Evolutionary conservation across 1,140 invertebrate genomes (phyloP).

Genomic region (Metopolophium dirhodum): DNA sequence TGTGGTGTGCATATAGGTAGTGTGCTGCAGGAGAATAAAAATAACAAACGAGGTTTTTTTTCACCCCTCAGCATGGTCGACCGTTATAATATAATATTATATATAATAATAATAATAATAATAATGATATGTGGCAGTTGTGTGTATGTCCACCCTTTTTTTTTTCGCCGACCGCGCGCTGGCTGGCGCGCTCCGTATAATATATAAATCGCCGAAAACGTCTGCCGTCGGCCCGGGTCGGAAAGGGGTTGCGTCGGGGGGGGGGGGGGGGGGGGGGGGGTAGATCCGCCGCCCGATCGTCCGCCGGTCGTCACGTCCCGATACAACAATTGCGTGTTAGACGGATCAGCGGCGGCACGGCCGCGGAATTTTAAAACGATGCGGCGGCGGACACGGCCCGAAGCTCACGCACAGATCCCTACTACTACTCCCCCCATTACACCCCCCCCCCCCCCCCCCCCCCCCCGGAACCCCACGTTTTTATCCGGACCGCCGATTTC

Average conservation of each 20-base stretch:
- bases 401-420: constrained; percentile 23
- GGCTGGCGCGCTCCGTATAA: neutral
- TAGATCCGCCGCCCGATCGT: neutral
- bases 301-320: constrained; percentile 53
- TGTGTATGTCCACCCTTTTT: neutral
- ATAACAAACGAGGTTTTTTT: constrained; percentile 47
- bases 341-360: constrained; percentile 42
- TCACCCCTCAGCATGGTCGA: neutral
- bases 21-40: constrained; percentile 37
- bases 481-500: constrained; percentile 44
- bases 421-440: neutral
- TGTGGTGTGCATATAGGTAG: neutral
- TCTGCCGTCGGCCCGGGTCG: neutral
- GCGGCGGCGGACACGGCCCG: neutral
- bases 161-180: neutral
- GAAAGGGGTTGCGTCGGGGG: neutral
- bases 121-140: neutral
- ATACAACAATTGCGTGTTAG: constrained; percentile 56
- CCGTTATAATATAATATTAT: neutral
- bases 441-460: no score
- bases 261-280: neutral
- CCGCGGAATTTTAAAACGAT: constrained; percentile 51
- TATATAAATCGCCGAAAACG: constrained; percentile 24
- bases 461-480: neutral
- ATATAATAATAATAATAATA: neutral